A percentile compares a stretch with the other conserved stretches of the same genome.
phyloP scores from a whole-genome alignment of 2,888 invertebrate genomes.

The Scelioninae gen. 1 region DNA sequence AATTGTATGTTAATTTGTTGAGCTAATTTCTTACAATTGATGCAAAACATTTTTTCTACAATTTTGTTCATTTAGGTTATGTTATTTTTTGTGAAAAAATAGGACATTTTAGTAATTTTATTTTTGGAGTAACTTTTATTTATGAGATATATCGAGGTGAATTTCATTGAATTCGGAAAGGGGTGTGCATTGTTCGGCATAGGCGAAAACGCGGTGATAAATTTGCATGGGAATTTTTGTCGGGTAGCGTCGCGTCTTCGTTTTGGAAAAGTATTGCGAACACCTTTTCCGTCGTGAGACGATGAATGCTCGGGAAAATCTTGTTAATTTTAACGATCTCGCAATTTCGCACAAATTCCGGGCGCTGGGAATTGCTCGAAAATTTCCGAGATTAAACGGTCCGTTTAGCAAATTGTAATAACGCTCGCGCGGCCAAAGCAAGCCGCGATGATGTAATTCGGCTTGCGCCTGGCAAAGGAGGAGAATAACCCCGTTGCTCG shows the following conservation, averaged over 20 bases:
- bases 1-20: too few relatives aligned
- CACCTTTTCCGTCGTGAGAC: slow-evolving; percentile 35
- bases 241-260: slow-evolving; percentile 11
- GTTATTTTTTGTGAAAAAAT: too few relatives aligned
- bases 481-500: slow-evolving; percentile 52
- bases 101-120: too few relatives aligned
- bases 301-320: slow-evolving; percentile 57
- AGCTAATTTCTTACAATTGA: too few relatives aligned
- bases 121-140: too few relatives aligned
- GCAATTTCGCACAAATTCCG: slow-evolving; percentile 58
- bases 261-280: slow-evolving; percentile 41
- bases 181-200: too few relatives aligned
- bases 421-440: slow-evolving; percentile 64
- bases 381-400: slow-evolving; percentile 69
- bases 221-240: slow-evolving; percentile 47
- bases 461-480: slow-evolving; percentile 57
- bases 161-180: too few relatives aligned
- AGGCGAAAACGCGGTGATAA: neutral
- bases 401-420: slow-evolving; percentile 70
- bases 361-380: slow-evolving; percentile 62
- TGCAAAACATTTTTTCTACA: too few relatives aligned
- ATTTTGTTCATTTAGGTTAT: too few relatives aligned
- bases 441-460: slow-evolving; percentile 69
- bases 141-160: too few relatives aligned
- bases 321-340: slow-evolving; percentile 69